A percentile compares a stretch with the other conserved stretches of the same genome.
Evolutionary conservation across 2,113 vertebrate genomes (phyloP).

Genomic region (Siphamia tubifer): DNA sequence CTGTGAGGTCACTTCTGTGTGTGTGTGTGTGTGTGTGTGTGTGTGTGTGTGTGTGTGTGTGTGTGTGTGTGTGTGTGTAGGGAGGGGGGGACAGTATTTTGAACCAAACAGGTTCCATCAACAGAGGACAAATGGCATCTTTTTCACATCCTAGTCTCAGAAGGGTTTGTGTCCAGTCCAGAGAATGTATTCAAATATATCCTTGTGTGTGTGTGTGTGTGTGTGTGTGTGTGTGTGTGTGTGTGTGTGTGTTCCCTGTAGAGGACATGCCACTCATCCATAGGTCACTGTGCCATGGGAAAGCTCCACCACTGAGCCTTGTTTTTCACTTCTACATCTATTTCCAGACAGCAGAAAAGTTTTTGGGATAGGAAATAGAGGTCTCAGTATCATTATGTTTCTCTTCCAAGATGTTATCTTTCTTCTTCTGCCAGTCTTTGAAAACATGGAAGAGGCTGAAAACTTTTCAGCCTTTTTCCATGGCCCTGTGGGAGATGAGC

Average conservation of each 20-base stretch:
- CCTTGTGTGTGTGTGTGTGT: background rate
- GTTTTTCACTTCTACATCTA: conserved; percentile 70
- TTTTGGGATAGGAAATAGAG: conserved; percentile 68
- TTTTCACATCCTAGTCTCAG: too few relatives aligned
- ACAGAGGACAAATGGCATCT: too few relatives aligned
- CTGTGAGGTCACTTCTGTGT: too few relatives aligned
- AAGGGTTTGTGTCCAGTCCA: background rate
- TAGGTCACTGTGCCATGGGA: conserved; percentile 81
- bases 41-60: too few relatives aligned
- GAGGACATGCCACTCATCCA: conserved; percentile 68
- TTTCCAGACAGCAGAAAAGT: conserved; percentile 71
- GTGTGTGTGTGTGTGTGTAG: too few relatives aligned
- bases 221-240: background rate
- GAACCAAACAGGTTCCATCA: too few relatives aligned
- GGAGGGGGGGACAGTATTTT: too few relatives aligned
- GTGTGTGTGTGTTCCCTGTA: conserved; percentile 38
- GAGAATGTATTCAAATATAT: background rate
- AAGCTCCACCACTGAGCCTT: conserved; percentile 65
- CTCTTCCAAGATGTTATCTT: conserved; percentile 64
- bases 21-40: too few relatives aligned
- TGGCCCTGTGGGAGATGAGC: conserved; percentile 19
- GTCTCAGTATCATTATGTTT: conserved; percentile 39
- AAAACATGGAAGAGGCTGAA: conserved; percentile 43
- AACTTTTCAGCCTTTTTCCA: background rate
- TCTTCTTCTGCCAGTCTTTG: conserved; percentile 50